Base-by-base conservation (phyloP, 92 coral and sea anemone species). In the Bergia puertoricense region DNA sequence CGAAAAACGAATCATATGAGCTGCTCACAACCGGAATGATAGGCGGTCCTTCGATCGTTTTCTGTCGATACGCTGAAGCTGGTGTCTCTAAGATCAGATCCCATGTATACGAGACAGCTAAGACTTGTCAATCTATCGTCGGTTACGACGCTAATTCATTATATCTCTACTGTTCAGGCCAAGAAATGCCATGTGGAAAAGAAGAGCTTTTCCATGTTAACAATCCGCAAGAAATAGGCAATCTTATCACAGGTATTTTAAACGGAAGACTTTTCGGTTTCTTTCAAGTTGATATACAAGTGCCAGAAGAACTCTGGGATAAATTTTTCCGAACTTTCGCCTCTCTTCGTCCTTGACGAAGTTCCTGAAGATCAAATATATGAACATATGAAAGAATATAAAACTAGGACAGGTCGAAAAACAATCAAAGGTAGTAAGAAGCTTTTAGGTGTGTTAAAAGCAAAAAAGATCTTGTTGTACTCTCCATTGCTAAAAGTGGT, bases 181-280 rank as follows among this genome's bases (percentile, higher is more conserved):
- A 76, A 38, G 85, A 86, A 37, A 86, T 54, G 76, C 85, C 85
- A 2, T 86, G 85, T 22, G 75, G 89, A 36, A 48, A 76, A 54
- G 82, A 86, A 44, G 38, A 48, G 22, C 9, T 50, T 68, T 40
- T 23, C 79, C 36, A 54, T 8, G 8, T 46, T 3, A 2, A 46
- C 0, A 85, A 69, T 1, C 22, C 22, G 30, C 30, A 30, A 30
- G 30, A 30, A 30, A 77, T 71, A 0, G 30, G 71, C 0, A 16
- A 85, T 22, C 20, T 85, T 2, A 65, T 41, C 8, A 41, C 44
- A 56, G 43, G 51, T 6, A 16, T 86, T 50, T 15, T 76, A 6
- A 45, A 51, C 22, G 84, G 41, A 9, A 77, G 45, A 8, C 62
- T 76, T 0, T 86, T 86, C 48, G 89, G 85, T 0, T 86, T 86